phyloP scores from a whole-genome alignment of 2,113 vertebrate species.

The Corapipo altera region DNA sequence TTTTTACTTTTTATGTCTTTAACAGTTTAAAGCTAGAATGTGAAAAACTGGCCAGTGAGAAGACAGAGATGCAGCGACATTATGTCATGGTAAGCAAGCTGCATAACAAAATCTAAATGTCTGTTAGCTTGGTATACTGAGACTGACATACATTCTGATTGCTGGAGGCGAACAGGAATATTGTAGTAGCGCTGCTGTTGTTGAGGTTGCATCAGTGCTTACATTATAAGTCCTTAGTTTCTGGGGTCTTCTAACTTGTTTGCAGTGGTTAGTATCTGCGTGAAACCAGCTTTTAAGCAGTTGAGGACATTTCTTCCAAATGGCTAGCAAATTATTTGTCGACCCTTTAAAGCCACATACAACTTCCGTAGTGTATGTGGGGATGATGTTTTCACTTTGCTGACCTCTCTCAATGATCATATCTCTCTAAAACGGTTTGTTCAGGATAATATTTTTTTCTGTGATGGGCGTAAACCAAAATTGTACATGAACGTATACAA shows the following conservation, averaged over 20 bases:
- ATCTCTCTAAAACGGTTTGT: fast-evolving
- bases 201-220: constrained; percentile 31
- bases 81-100: constrained; percentile 93
- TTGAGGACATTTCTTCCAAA: neutral
- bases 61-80: constrained; percentile 98
- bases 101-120: constrained; percentile 61
- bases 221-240: constrained; percentile 49
- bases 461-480: neutral
- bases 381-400: neutral
- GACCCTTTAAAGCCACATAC: neutral
- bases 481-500: fast-evolving
- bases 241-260: constrained; percentile 33
- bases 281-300: neutral
- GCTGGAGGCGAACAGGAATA: constrained; percentile 27
- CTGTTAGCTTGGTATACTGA: constrained; percentile 45
- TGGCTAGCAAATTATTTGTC: neutral
- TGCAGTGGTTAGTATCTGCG: neutral
- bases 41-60: constrained; percentile 96
- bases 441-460: neutral
- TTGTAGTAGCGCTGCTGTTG: neutral
- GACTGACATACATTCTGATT: neutral
- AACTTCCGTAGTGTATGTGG: neutral
- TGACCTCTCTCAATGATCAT: neutral
- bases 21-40: constrained; percentile 94
- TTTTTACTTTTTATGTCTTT: constrained; percentile 49